Conservation (phyloP, 2,113 vertebrate genomes). For the Anser cygnoides region DNA sequence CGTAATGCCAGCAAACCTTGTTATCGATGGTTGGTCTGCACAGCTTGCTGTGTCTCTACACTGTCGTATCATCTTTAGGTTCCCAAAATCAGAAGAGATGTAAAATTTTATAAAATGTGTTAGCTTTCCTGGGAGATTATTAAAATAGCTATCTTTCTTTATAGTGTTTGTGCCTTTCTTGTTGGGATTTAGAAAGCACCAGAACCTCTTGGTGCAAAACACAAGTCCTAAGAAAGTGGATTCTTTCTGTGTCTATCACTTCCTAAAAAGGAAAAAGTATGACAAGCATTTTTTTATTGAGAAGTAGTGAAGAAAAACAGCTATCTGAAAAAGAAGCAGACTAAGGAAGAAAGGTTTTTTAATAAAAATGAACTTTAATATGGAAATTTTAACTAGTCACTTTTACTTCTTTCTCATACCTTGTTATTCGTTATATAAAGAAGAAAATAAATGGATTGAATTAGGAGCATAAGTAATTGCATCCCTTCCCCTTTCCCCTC, state of each 20-base stretch:
- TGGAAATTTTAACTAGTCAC: neutral
- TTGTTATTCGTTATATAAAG: neutral
- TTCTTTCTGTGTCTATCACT: neutral
- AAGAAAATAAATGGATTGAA: accelerated
- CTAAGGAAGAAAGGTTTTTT: neutral
- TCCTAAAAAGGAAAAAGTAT: neutral
- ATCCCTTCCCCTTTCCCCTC: too few relatives aligned
- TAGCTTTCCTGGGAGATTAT: neutral
- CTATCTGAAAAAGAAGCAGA: neutral
- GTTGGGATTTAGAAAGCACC: neutral
- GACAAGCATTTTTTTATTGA: neutral
- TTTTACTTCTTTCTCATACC: neutral
- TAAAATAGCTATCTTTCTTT: neutral
- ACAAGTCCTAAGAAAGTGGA: neutral
- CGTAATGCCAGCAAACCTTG: neutral
- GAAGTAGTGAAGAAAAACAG: neutral
- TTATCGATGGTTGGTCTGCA: neutral
- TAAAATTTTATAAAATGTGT: neutral
- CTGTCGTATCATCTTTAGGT: neutral
- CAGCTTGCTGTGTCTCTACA: neutral
- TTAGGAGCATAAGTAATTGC: neutral
- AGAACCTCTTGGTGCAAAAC: neutral
- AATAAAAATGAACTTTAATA: neutral
- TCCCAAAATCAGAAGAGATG: neutral
- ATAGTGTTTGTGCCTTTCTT: neutral